Conservation (phyloP, 2,888 invertebrate genomes). For the Himalopsyche tibetana region DNA sequence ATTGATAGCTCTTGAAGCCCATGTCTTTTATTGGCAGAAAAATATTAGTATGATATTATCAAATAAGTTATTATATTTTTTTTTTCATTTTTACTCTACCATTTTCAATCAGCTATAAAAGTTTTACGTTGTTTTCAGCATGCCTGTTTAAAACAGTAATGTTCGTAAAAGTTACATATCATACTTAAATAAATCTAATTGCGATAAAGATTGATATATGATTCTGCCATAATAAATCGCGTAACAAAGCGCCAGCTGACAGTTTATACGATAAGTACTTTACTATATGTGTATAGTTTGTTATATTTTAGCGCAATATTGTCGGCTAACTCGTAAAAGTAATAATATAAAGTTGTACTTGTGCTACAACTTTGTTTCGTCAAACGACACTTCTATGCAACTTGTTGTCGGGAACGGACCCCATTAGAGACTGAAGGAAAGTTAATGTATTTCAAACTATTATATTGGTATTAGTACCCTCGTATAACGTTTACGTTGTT, state of each 20-base stretch:
- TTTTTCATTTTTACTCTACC: no score
- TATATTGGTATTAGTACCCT: slow-evolving; percentile 30
- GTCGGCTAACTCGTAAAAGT: slow-evolving; percentile 26
- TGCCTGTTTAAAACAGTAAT: no score
- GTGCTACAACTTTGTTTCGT: slow-evolving; percentile 26
- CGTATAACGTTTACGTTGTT: neutral
- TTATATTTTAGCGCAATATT: slow-evolving; percentile 30
- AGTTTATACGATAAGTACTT: slow-evolving; percentile 16
- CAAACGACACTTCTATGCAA: slow-evolving; percentile 31
- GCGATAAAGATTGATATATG: slow-evolving; percentile 4
- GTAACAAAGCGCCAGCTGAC: slow-evolving; percentile 19
- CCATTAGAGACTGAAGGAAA: slow-evolving; percentile 30
- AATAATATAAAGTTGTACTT: slow-evolving; percentile 34
- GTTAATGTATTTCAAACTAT: slow-evolving; percentile 20
- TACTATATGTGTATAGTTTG: slow-evolving; percentile 29
- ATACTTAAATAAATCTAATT: no score
- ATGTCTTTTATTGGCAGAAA: no score
- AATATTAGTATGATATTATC: no score
- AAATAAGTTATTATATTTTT: no score
- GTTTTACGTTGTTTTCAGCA: no score
- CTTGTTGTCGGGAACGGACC: slow-evolving; percentile 8
- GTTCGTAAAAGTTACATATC: no score
- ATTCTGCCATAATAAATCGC: slow-evolving; percentile 2
- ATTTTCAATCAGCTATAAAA: no score
- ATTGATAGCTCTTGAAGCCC: no score